Evolutionary conservation across 2,888 invertebrate genomes (phyloP).

Genomic region (Pogonocherus hispidulus): DNA sequence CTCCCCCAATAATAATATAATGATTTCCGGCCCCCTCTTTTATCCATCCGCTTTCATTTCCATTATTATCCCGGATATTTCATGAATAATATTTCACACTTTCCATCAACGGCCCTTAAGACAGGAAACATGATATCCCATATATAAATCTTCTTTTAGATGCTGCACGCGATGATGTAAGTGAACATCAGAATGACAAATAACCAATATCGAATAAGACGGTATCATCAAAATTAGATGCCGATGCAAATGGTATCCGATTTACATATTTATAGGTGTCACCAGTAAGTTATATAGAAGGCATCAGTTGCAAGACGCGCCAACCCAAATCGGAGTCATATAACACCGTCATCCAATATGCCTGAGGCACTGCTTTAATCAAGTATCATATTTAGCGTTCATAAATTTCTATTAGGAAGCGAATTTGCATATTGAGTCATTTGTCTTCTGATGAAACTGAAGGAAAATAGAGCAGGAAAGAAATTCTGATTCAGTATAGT

Average conservation of each 20-base stretch:
- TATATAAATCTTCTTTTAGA: slow-evolving; percentile 35
- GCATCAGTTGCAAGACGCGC: slow-evolving; percentile 37
- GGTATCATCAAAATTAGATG: slow-evolving; percentile 41
- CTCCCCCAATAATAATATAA: slow-evolving; percentile 1
- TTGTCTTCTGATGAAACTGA: not conserved
- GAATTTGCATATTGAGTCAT: slow-evolving; percentile 20
- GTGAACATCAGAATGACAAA: slow-evolving; percentile 45
- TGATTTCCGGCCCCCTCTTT: not conserved
- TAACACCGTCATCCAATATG: slow-evolving; percentile 26
- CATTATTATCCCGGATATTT: slow-evolving; percentile 23
- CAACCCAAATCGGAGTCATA: slow-evolving; percentile 30
- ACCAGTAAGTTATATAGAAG: slow-evolving; percentile 30
- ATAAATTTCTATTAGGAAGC: slow-evolving; percentile 22
- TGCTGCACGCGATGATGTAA: slow-evolving; percentile 42
- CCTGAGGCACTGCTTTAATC: slow-evolving; percentile 18
- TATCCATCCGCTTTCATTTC: slow-evolving; percentile 9
- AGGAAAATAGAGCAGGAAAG: too few species aligned
- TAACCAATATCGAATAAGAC: slow-evolving; percentile 37
- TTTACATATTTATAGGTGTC: slow-evolving; percentile 45
- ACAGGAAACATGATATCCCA: slow-evolving; percentile 16
- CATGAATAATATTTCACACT: slow-evolving; percentile 26
- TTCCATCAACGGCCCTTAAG: not conserved
- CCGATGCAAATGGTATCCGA: slow-evolving; percentile 37
- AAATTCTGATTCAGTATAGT: too few species aligned
- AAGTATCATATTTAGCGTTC: slow-evolving; percentile 26